Evolutionary conservation across 2,797 vertebrate genomes (phyloP).

Genomic region (Eulemur coronatus): DNA sequence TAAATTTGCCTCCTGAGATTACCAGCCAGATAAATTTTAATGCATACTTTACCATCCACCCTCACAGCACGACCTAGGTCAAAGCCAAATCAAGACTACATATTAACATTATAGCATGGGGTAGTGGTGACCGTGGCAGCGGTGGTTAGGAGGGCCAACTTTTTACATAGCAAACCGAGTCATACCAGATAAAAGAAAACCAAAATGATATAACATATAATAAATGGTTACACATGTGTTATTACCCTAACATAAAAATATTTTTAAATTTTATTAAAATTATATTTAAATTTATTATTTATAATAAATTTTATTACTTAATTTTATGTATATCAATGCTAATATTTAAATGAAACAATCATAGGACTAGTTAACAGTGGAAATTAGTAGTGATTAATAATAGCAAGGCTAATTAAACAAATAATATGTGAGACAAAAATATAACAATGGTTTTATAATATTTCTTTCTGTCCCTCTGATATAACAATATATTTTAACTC

Average conservation of each 20-base stretch:
- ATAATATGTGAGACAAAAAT: neutral
- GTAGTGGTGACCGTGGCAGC: neutral
- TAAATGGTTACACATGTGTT: neutral
- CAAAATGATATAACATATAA: neutral
- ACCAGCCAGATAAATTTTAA: neutral
- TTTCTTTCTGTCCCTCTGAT: neutral
- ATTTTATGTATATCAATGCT: neutral
- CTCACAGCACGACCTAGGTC: neutral
- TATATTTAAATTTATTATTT: too few relatives aligned
- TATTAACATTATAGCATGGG: neutral
- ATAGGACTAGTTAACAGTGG: neutral
- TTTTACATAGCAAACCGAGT: neutral
- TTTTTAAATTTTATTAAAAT: neutral
- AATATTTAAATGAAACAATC: neutral
- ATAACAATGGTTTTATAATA: neutral
- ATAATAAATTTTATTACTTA: neutral
- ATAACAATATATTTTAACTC: neutral
- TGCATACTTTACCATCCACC: neutral
- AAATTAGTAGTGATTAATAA: neutral
- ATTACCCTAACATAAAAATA: neutral
- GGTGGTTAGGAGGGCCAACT: neutral
- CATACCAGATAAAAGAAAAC: neutral
- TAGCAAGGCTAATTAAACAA: neutral
- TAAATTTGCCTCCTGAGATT: neutral
- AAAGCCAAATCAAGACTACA: neutral